A percentile compares a stretch with the other conserved stretches of the same genome.
Evolutionary conservation across 2,888 invertebrate species (phyloP).

Genomic region (Rhogogaster chlorosoma): DNA sequence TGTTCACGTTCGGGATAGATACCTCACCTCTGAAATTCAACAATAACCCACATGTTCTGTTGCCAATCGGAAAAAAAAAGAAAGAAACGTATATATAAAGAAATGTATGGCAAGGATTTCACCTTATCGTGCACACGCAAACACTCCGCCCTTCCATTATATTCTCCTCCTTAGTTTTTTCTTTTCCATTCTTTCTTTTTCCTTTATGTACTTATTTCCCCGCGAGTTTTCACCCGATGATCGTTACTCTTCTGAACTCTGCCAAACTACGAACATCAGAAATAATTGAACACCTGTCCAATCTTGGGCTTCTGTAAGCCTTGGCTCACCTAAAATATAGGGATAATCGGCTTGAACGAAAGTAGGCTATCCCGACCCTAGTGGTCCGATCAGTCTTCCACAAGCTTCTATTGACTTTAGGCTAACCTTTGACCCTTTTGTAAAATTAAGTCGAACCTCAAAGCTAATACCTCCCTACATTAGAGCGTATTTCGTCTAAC

Average conservation of each 20-base stretch:
- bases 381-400: background rate
- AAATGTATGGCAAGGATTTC: background rate
- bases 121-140: background rate
- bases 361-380: constrained; percentile 10
- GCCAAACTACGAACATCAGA: constrained; percentile 2
- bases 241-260: background rate
- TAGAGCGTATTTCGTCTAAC: background rate
- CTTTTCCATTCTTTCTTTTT: background rate
- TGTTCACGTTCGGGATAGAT: background rate
- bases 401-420: constrained; percentile 15
- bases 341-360: constrained; percentile 19
- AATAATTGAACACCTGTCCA: constrained; percentile 34
- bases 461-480: background rate
- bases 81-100: background rate
- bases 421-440: background rate
- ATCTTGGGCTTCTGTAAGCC: background rate
- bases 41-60: background rate
- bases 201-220: background rate
- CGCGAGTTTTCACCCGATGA: background rate
- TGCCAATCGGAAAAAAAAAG: too few relatives aligned
- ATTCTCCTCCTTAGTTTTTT: background rate
- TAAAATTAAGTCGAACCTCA: constrained; percentile 32
- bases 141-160: background rate
- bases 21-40: background rate
- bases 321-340: constrained; percentile 16